A percentile compares a stretch with the other conserved stretches of the same genome.
Conservation (phyloP, 2,113 vertebrate genomes). For the Zapornia atra region DNA sequence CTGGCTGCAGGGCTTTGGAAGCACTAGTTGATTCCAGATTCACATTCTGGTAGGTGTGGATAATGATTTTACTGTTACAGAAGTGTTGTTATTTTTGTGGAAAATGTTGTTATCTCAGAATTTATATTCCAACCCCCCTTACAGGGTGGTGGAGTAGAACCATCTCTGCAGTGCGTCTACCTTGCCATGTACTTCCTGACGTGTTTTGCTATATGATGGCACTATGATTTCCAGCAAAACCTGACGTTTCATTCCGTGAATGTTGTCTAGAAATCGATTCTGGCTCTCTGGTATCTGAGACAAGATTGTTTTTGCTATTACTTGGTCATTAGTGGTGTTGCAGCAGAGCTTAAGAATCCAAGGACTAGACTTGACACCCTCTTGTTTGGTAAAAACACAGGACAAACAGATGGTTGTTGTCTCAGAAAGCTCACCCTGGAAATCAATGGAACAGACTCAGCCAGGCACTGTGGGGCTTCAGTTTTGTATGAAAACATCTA, state of each 20-base stretch:
- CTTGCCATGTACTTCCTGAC: neutral
- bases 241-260: neutral
- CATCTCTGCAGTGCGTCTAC: rapidly evolving
- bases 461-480: neutral
- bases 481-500: neutral
- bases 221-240: neutral
- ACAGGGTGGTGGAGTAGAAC: neutral
- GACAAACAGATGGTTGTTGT: neutral
- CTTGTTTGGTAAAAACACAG: neutral
- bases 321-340: neutral
- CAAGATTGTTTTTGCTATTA: neutral
- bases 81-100: neutral
- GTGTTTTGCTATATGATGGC: neutral
- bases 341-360: neutral
- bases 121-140: neutral
- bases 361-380: neutral
- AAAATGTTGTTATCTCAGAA: neutral
- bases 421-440: neutral
- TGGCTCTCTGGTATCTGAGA: neutral
- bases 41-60: neutral
- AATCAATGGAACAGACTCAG: neutral
- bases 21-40: neutral
- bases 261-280: neutral
- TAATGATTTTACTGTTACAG: neutral
- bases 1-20: neutral